Evolutionary conservation across 2,797 vertebrate genomes (phyloP).

Genomic region (Notamacropus eugenii): DNA sequence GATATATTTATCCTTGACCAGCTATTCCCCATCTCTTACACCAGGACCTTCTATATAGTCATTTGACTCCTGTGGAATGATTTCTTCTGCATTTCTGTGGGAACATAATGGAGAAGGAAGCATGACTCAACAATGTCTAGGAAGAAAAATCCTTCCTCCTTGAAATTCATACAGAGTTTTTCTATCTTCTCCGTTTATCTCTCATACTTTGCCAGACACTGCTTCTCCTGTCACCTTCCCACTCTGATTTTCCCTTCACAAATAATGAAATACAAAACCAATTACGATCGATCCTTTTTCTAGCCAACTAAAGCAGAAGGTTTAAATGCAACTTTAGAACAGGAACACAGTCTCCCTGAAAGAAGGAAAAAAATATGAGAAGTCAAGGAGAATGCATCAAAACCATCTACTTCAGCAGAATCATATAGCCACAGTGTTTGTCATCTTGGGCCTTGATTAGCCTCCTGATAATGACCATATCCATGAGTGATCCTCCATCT

Average conservation of each 20-base stretch:
- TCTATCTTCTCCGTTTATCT: not conserved
- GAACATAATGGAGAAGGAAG: not conserved
- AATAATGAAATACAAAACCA: not conserved
- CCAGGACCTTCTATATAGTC: not conserved
- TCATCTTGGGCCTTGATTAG: not conserved
- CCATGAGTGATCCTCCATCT: not conserved
- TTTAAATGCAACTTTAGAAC: not conserved
- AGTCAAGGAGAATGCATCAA: not conserved
- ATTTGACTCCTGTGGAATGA: not conserved
- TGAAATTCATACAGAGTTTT: not conserved
- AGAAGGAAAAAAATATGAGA: not conserved
- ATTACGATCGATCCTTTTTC: not conserved
- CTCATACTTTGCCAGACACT: not conserved
- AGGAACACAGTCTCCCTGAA: not conserved
- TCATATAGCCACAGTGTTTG: not conserved
- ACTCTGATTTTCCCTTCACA: not conserved
- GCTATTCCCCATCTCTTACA: not conserved
- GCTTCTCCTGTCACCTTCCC: not conserved
- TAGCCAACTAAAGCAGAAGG: not conserved
- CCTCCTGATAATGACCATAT: not conserved
- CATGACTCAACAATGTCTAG: not conserved
- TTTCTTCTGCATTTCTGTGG: not conserved
- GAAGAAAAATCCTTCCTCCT: not conserved
- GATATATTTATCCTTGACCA: not conserved
- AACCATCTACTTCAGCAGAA: not conserved